A percentile compares a stretch with the other conserved stretches of the same genome.
Evolutionary conservation across 2,797 vertebrate species (phyloP).

Genomic region (Danio tinwini): DNA sequence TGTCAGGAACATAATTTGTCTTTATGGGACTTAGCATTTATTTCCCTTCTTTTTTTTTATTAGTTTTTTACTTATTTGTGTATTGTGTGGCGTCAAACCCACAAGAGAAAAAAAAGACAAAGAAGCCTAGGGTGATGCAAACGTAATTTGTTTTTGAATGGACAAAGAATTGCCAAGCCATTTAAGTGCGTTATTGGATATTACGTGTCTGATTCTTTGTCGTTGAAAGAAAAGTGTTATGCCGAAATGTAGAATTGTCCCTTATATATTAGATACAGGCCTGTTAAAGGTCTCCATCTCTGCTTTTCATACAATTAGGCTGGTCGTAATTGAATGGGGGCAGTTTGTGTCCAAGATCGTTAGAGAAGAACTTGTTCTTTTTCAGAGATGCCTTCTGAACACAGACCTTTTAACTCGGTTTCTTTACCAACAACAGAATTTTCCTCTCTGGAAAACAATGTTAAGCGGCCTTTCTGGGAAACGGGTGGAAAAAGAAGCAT

Average conservation of each 20-base stretch:
- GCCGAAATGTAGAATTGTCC: constrained; percentile 55
- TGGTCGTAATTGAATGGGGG: constrained; percentile 59
- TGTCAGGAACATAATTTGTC: constrained; percentile 22
- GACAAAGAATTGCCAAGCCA: constrained; percentile 50
- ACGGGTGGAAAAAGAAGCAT: constrained; percentile 56
- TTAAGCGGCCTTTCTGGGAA: constrained; percentile 64
- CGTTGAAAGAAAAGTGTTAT: constrained; percentile 49
- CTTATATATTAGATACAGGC: constrained; percentile 59
- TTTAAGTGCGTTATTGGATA: constrained; percentile 59
- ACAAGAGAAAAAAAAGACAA: constrained; percentile 26
- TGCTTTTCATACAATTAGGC: constrained; percentile 56
- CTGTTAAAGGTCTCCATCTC: constrained; percentile 55
- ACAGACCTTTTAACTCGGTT: constrained; percentile 66
- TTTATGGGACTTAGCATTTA: neutral
- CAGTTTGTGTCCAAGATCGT: constrained; percentile 57
- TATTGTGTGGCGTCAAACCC: constrained; percentile 17
- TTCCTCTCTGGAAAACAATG: constrained; percentile 65
- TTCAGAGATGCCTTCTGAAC: constrained; percentile 55
- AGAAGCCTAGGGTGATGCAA: constrained; percentile 45
- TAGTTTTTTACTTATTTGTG: neutral
- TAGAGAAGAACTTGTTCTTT: constrained; percentile 60
- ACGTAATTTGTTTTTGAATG: constrained; percentile 38
- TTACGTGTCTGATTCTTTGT: constrained; percentile 54
- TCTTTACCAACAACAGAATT: constrained; percentile 66
- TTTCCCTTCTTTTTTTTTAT: neutral